Conservation (phyloP, 2,113 vertebrate species). For the Corydoras maculifer region DNA sequence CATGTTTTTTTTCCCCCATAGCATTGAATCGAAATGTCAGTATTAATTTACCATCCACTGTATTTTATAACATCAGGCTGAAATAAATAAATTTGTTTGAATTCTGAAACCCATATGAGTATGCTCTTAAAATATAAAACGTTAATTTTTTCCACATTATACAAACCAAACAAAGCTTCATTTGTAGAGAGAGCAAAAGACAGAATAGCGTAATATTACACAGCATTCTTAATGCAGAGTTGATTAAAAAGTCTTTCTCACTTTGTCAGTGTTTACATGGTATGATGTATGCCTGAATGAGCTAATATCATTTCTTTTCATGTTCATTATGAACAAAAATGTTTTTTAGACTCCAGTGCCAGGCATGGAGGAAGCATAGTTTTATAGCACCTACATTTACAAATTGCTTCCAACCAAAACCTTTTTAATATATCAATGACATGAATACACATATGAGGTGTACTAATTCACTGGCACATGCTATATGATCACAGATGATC, state of each 20-base stretch:
- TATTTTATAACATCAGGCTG: too few relatives aligned
- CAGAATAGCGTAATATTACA: slow-evolving; percentile 3
- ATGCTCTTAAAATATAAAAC: too few relatives aligned
- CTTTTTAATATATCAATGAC: too few relatives aligned
- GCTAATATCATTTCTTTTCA: slow-evolving; percentile 28
- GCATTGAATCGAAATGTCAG: slow-evolving; percentile 34
- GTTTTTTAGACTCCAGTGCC: slow-evolving; percentile 26
- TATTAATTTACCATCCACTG: slow-evolving; percentile 6
- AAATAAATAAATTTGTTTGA: too few relatives aligned
- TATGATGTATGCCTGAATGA: slow-evolving; percentile 1
- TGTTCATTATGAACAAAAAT: slow-evolving; percentile 35
- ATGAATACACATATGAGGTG: slow-evolving; percentile 1
- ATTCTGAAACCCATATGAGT: too few relatives aligned
- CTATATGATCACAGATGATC: slow-evolving; percentile 7
- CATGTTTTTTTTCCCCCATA: not conserved
- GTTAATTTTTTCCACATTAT: too few relatives aligned
- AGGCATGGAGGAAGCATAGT: not conserved
- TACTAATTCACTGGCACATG: slow-evolving; percentile 16
- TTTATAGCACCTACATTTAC: slow-evolving; percentile 14
- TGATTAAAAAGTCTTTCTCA: slow-evolving; percentile 10
- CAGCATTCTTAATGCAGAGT: slow-evolving; percentile 12
- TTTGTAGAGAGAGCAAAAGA: not conserved
- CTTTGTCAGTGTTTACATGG: not conserved
- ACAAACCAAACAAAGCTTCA: not conserved
- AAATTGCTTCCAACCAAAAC: not conserved